Base-by-base conservation (phyloP, 2,113 vertebrate genomes). In the Tichodroma muraria region DNA sequence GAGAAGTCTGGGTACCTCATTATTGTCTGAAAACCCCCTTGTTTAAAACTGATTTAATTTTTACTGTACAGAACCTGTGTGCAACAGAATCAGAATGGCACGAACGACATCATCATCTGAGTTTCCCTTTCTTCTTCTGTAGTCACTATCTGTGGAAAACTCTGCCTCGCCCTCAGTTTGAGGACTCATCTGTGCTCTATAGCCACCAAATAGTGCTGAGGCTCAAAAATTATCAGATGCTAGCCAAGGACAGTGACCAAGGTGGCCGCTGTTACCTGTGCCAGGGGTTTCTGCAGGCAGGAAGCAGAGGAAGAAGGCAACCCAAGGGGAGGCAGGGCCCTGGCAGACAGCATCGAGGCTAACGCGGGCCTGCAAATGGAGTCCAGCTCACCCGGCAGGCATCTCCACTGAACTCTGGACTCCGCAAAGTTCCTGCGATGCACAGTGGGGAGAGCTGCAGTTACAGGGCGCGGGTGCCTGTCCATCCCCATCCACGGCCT, bases 61-160 rank as follows among this genome's bases (percentile, higher is more conserved):
- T 24, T 20, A 42, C 9, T 15, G 17, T 31, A 68, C 27, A 37
- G 31, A 87, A 64, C 12, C 25, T 23, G 9, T 23, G 23, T 13
- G n/a, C 22, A 69, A 49, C 13, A 61, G 40, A 72, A 61, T 42
- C 25, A 17, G 19, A 64, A 54, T 4, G 25, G 38, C n/a, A 23
- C 6, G 47, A 80, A 53, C 0, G 0, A 22, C 45, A 59, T 11
- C 1, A 4, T 11, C 16, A 16, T 16, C 31, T 23, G 11, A 10
- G 11, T 69, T 93, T 85, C 31, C 49, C 7, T 52, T 76, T 92
- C 35, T 60, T 82, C 60, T 69, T 85, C 33, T 35, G 31, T n/a
- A 50, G 3, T 19, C 25, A 15, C 6, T 8, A 9, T 4, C 24
- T 47, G 7, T 7, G 27, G 31, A 76, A 84, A 84, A 77, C 10